Evolutionary conservation across 2,797 vertebrate genomes (phyloP), one percentile per base, ranked within the genome.

Genomic region (Eulemur mongoz): DNA sequence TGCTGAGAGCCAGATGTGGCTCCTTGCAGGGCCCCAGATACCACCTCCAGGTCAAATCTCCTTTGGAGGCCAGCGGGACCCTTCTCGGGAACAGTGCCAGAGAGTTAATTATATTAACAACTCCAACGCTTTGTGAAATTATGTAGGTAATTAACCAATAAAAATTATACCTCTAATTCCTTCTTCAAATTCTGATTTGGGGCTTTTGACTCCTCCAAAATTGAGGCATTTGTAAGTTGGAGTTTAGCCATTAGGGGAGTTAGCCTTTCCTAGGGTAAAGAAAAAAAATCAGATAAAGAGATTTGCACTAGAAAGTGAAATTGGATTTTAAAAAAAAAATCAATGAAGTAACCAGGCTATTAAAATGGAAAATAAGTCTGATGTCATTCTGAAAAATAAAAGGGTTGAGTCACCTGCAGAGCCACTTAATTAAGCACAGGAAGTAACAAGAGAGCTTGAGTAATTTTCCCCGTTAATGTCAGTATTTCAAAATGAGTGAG

Each of bases 341-440:
- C 98, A 94, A 79, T 98, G 97, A 98, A 97, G 97, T 96, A 97
- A 96, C 73, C 93, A 97, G 94, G 96, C 96, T 98, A 98, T 98
- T 97, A 98, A 98, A 97, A 98, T 98, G 98, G 97, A 98, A 97
- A 98, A 96, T 97, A 97, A 98, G 97, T 98, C 98, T 98, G 98
- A 98, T 97, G 97, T 98, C 98, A 98, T 97, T 96, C 95, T 96
- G 96, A 95, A 94, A 97, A 98, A 95, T 97, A 95, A 97, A 95
- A 96, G 96, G 89, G 85, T 95, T 93, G 96, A 96, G 96, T 97
- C 97, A 97, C 97, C 97, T 97, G 96, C 97, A 43, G 96, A 93
- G 97, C 86, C 96, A 95, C 85, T 96, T 97, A 97, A 97, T 97
- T 97, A 97, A 91, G 89, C 96, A 84, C 95, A 91, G 97, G 97